Conservation (phyloP, 2,113 vertebrate species). For the Melanerpes aurifrons region DNA sequence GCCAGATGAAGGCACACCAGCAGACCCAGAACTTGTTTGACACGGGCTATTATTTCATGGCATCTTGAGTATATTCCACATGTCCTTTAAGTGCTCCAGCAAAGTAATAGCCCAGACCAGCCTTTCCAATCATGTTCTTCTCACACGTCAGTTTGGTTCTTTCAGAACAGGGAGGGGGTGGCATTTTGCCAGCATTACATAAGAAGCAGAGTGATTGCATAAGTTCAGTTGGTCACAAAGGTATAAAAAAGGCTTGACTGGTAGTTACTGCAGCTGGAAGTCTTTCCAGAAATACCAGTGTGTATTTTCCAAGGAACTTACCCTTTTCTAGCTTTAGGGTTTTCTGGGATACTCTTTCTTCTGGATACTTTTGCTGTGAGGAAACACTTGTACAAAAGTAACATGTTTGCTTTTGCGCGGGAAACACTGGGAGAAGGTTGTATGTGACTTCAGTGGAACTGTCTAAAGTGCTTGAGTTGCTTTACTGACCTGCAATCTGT, state of each 20-base stretch:
- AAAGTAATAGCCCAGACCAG: constrained; percentile 35
- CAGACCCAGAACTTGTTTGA: constrained; percentile 51
- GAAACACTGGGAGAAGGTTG: not conserved
- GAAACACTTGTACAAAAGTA: not conserved
- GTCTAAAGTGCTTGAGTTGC: not conserved
- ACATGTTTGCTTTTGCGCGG: not conserved
- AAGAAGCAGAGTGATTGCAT: constrained; percentile 42
- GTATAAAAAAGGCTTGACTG: constrained; percentile 42
- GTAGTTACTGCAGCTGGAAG: not conserved
- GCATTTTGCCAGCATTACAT: constrained; percentile 52
- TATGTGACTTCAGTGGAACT: not conserved
- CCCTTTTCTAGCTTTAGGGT: not conserved
- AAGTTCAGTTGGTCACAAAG: constrained; percentile 41
- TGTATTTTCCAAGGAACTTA: not conserved
- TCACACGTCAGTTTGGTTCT: constrained; percentile 44
- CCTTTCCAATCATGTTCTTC: constrained; percentile 31
- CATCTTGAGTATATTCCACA: constrained; percentile 43
- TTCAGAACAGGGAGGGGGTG: constrained; percentile 60
- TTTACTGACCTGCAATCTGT: not conserved
- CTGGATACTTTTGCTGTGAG: not conserved
- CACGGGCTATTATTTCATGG: constrained; percentile 52
- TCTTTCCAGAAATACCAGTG: constrained; percentile 1
- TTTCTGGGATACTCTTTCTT: not conserved
- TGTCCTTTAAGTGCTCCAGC: constrained; percentile 38
- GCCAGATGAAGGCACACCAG: not conserved